Conservation (phyloP, 30 jellyfish, hydroid and myxozoan genomes). For the Turritopsis rubra region DNA sequence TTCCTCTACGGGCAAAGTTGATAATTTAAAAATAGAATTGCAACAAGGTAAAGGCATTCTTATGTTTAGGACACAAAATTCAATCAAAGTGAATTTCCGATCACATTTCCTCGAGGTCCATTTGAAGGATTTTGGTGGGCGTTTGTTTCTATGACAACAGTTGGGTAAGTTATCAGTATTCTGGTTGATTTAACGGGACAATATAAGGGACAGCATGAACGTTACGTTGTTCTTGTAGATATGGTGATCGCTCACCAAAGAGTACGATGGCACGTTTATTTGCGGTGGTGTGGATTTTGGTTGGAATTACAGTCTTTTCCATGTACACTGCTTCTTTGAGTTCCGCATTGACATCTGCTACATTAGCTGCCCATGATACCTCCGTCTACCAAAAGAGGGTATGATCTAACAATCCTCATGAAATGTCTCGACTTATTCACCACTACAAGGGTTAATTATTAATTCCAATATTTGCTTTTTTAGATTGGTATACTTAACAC, state of each 20-base stretch:
- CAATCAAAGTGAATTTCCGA: constrained; percentile 66
- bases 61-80: constrained; percentile 56
- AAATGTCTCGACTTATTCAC: too few species aligned
- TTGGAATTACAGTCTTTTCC: constrained; percentile 75
- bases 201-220: background rate
- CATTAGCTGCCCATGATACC: constrained; percentile 1
- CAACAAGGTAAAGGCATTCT: background rate
- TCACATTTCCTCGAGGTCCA: constrained; percentile 74
- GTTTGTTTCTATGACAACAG: constrained; percentile 83
- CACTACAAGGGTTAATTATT: too few species aligned
- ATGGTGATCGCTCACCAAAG: constrained; percentile 82
- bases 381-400: constrained; percentile 62
- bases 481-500: constrained; percentile 66
- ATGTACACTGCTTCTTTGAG: constrained; percentile 87
- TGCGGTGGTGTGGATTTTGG: constrained; percentile 75
- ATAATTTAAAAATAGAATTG: too few species aligned
- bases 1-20: too few species aligned
- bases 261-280: constrained; percentile 62
- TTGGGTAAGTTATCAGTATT: constrained; percentile 46
- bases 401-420: background rate
- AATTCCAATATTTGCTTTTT: too few species aligned
- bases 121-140: constrained; percentile 96
- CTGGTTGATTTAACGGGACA: too few species aligned
- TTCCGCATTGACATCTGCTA: constrained; percentile 43
- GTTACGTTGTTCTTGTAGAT: constrained; percentile 18